Conservation (phyloP, 37 sponge, comb jelly and placozoan genomes). For the Ianthella basta region DNA sequence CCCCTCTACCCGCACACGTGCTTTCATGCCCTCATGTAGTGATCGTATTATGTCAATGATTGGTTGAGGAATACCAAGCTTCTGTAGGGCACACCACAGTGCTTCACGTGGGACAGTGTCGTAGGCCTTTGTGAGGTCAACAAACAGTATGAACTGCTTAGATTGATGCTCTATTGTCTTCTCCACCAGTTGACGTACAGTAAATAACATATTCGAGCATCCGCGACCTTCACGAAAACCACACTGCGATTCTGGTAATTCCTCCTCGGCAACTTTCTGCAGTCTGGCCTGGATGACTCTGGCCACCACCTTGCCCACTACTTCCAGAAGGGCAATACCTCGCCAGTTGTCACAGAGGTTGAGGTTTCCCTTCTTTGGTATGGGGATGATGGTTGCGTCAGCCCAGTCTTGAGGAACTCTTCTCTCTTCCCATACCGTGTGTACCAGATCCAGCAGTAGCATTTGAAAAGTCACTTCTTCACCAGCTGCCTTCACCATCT, state of each 20-base stretch:
- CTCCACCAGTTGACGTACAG: background rate
- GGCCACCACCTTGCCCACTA: background rate
- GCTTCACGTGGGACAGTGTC: background rate
- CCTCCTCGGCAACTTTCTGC: background rate
- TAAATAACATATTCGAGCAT: background rate
- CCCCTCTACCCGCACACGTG: background rate
- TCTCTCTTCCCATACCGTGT: slow-evolving; percentile 24
- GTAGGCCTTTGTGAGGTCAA: too few species aligned
- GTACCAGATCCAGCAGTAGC: slow-evolving; percentile 13
- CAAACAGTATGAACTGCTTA: too few species aligned
- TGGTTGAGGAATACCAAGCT: slow-evolving; percentile 2
- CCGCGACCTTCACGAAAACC: background rate
- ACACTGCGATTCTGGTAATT: background rate
- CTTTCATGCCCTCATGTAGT: slow-evolving; percentile 7
- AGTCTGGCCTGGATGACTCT: background rate
- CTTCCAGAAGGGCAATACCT: slow-evolving; percentile 19
- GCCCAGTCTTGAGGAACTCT: slow-evolving; percentile 10
- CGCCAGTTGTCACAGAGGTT: slow-evolving; percentile 25
- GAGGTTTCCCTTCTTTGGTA: slow-evolving; percentile 32
- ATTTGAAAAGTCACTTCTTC: slow-evolving; percentile 5
- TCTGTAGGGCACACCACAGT: slow-evolving; percentile 3
- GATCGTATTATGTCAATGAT: slow-evolving; percentile 1
- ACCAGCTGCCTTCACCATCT: slow-evolving; percentile 7
- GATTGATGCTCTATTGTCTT: too few species aligned
- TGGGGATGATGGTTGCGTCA: slow-evolving; percentile 25